These are phyloP conservation scores for Sesia apiformis DNA, from an alignment of 2,888 invertebrate genomes.

Conservation along the genomic window DNA sequence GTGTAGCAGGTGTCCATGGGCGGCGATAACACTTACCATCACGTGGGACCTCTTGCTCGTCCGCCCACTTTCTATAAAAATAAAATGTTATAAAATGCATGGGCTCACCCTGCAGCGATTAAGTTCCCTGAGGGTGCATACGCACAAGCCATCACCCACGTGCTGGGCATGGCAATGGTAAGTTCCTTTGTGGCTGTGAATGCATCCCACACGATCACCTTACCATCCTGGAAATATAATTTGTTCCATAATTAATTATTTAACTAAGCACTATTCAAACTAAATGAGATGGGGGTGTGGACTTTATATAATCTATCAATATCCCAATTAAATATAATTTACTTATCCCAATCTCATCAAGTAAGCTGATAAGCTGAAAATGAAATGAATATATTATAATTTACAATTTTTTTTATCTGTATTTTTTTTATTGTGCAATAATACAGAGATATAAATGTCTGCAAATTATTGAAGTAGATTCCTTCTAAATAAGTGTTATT, in stretches of 20 bases:
- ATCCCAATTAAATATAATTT: not conserved
- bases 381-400: too few relatives aligned
- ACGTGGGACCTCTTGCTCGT: too few relatives aligned
- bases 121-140: constrained; percentile 95
- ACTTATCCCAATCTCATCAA: too few relatives aligned
- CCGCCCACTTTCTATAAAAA: not conserved
- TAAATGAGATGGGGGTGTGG: not conserved
- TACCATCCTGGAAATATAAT: constrained; percentile 85
- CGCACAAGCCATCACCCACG: constrained; percentile 98
- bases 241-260: not conserved
- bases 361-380: too few relatives aligned
- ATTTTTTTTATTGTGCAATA: too few relatives aligned
- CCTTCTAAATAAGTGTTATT: too few relatives aligned
- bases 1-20: too few relatives aligned
- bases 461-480: too few relatives aligned
- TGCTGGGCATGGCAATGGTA: constrained; percentile 96
- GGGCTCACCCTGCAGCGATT: constrained; percentile 92
- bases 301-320: not conserved
- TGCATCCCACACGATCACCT: constrained; percentile 98
- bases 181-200: constrained; percentile 98
- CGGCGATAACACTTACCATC: too few relatives aligned
- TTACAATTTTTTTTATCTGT: too few relatives aligned
- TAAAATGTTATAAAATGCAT: not conserved
- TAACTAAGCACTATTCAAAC: not conserved
- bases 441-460: too few relatives aligned